A percentile compares a stretch with the other conserved stretches of the same genome.
Evolutionary conservation across 2,888 invertebrate genomes (phyloP).

Genomic region (Limnephilus auricula): DNA sequence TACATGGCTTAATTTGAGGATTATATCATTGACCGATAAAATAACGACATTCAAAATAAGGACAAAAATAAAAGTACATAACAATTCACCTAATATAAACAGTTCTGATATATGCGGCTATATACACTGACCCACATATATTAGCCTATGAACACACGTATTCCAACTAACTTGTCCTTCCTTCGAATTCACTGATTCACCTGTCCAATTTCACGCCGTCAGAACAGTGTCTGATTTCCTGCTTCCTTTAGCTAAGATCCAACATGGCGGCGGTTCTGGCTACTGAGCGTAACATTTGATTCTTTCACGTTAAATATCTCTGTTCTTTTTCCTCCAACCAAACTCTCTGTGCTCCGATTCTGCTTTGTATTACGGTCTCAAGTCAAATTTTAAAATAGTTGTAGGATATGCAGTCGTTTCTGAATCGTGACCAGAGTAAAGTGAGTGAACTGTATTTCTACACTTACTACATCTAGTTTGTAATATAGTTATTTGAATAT

Average conservation of each 20-base stretch:
- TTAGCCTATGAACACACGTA: neutral
- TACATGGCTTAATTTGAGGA: no score
- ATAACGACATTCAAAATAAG: no score
- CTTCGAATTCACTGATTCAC: slow-evolving; percentile 9
- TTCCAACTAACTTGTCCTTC: neutral
- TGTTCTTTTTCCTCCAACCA: neutral
- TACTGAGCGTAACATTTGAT: slow-evolving; percentile 32
- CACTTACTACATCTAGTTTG: no score
- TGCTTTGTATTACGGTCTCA: neutral
- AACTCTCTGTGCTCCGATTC: neutral
- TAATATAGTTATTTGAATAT: no score
- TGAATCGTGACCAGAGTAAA: neutral
- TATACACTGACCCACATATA: neutral
- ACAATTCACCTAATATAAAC: no score
- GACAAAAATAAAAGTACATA: no score
- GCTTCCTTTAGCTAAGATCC: neutral
- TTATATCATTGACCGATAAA: no score
- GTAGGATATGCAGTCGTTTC: neutral
- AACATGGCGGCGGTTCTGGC: slow-evolving; percentile 22
- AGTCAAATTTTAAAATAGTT: neutral
- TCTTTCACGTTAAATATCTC: neutral
- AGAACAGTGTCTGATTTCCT: slow-evolving; percentile 22
- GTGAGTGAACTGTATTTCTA: no score
- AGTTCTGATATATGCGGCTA: no score
- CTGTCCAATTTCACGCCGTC: slow-evolving; percentile 44